phyloP scores from a whole-genome alignment of 2,797 vertebrate genomes.

The Pipistrellus pygmaeus region DNA sequence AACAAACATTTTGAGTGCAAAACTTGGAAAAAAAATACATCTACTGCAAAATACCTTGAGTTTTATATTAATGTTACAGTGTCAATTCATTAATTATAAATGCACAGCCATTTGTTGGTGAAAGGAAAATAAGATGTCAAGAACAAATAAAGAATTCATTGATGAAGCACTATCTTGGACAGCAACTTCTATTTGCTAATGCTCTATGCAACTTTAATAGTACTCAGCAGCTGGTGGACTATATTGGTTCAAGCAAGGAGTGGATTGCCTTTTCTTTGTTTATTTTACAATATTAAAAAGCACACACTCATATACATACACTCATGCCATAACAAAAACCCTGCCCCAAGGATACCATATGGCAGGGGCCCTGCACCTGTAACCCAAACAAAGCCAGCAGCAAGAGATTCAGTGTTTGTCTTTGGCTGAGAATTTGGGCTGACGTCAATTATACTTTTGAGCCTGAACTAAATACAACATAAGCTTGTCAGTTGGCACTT shows the following conservation, averaged over 20 bases:
- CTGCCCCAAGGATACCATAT: constrained; percentile 84
- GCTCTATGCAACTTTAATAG: constrained; percentile 76
- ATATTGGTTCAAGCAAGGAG: constrained; percentile 66
- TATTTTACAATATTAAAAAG: constrained; percentile 76
- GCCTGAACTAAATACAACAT: constrained; percentile 71
- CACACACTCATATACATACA: constrained; percentile 53
- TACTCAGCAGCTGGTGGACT: constrained; percentile 66
- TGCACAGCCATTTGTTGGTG: constrained; percentile 82
- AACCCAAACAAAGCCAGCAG: constrained; percentile 84
- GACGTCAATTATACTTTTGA: constrained; percentile 77
- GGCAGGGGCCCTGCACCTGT: constrained; percentile 77
- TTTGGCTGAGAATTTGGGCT: constrained; percentile 69
- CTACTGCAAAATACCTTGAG: constrained; percentile 61
- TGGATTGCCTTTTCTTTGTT: constrained; percentile 77
- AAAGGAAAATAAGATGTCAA: constrained; percentile 80
- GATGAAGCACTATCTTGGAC: constrained; percentile 85
- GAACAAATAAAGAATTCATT: constrained; percentile 85
- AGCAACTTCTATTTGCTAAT: constrained; percentile 65
- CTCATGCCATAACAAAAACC: constrained; percentile 50
- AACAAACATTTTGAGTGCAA: background rate
- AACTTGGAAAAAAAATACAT: background rate
- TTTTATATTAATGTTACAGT: constrained; percentile 70
- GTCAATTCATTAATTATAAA: constrained; percentile 87
- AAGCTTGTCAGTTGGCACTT: constrained; percentile 70
- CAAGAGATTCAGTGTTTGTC: constrained; percentile 60